phyloP scores from a whole-genome alignment of 2,113 vertebrate genomes.

The Cricetomys ansorgei region DNA sequence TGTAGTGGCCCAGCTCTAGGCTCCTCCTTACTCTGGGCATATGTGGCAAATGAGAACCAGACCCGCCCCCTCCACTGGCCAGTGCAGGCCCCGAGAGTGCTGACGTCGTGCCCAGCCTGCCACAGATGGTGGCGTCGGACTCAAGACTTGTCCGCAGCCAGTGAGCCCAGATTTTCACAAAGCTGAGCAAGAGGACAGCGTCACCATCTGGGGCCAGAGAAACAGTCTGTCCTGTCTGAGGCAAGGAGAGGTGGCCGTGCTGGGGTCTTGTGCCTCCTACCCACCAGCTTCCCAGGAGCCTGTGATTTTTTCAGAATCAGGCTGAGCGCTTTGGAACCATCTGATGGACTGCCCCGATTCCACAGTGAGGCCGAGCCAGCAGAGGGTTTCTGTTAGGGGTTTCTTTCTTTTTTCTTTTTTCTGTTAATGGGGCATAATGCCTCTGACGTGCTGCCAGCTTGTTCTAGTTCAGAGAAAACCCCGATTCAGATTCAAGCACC shows the following conservation, averaged over 20 bases:
- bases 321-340: background rate
- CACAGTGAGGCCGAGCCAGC: slow-evolving; percentile 25
- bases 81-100: background rate
- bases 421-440: slow-evolving; percentile 55
- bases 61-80: background rate
- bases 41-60: background rate
- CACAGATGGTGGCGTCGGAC: slow-evolving; percentile 2
- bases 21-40: slow-evolving; percentile 19
- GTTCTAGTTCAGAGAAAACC: slow-evolving; percentile 7
- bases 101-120: background rate
- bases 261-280: background rate
- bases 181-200: background rate
- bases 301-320: background rate
- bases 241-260: no score
- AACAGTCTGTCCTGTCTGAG: background rate
- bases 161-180: background rate
- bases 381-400: background rate
- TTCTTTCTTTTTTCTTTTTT: background rate
- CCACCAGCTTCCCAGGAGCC: background rate
- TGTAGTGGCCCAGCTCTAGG: background rate
- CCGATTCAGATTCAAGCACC: background rate
- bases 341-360: background rate
- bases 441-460: background rate
- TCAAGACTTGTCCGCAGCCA: background rate
- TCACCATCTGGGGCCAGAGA: background rate